These are phyloP conservation scores for Actinernus sp. DNA, from an alignment of 92 coral and sea anemone genomes.

Conservation along the genomic window DNA sequence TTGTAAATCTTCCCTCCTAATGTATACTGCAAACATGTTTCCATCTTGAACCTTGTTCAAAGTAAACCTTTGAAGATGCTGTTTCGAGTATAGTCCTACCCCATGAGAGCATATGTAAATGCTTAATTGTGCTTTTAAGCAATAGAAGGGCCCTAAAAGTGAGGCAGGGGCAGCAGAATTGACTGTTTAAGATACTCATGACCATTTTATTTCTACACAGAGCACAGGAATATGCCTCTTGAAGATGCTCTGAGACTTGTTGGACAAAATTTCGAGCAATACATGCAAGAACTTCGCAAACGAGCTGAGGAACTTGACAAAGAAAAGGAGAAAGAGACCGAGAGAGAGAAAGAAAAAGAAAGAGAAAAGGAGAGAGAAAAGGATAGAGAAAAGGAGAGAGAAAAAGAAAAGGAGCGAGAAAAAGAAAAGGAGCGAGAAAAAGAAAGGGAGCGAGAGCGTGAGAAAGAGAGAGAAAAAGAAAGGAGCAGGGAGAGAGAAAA, in stretches of 20 bases:
- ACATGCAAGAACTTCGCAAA: constrained; percentile 99
- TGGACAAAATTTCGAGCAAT: constrained; percentile 98
- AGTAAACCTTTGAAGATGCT: too few relatives aligned
- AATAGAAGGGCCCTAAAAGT: too few relatives aligned
- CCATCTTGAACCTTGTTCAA: too few relatives aligned
- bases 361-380: constrained; percentile 16
- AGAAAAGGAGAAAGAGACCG: too few relatives aligned
- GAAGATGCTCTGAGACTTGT: constrained; percentile 98
- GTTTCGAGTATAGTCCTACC: too few relatives aligned
- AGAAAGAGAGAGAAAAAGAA: neutral
- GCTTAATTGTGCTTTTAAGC: too few relatives aligned
- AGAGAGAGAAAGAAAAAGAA: constrained; percentile 33
- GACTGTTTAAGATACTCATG: constrained; percentile 44
- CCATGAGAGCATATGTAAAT: too few relatives aligned
- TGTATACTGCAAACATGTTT: too few relatives aligned
- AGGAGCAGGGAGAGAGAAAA: neutral
- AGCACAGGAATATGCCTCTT: constrained; percentile 99
- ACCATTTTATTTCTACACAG: constrained; percentile 96
- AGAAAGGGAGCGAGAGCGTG: neutral
- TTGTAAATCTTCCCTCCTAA: too few relatives aligned
- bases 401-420: neutral
- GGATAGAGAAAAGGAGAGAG: constrained; percentile 1
- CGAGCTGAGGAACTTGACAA: constrained; percentile 66
- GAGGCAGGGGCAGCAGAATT: too few relatives aligned
- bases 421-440: constrained; percentile 3